Conservation (phyloP, 2,113 vertebrate species). For the Nycticebus coucang region DNA sequence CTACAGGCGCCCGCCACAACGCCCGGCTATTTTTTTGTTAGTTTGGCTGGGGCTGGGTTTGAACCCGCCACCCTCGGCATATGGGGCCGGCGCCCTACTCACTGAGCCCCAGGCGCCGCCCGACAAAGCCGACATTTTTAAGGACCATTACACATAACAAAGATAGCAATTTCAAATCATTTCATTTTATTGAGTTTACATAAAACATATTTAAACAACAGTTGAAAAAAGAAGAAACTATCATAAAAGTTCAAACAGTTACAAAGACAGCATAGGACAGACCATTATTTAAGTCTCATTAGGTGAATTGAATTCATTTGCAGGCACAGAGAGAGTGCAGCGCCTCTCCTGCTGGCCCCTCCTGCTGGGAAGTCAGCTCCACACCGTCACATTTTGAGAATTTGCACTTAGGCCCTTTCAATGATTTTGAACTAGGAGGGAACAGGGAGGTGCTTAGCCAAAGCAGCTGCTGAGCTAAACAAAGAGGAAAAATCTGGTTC, state of each 20-base stretch:
- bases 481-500: neutral
- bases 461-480: neutral
- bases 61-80: too few relatives aligned
- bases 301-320: neutral
- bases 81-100: too few relatives aligned
- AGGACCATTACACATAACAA: neutral
- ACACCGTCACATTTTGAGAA: neutral
- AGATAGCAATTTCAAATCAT: neutral
- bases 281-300: neutral
- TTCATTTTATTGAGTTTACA: slow-evolving; percentile 69
- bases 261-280: neutral
- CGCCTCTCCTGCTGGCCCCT: neutral
- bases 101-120: too few relatives aligned
- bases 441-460: neutral
- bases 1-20: too few relatives aligned
- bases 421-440: neutral
- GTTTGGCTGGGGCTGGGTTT: too few relatives aligned
- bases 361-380: neutral
- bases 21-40: too few relatives aligned
- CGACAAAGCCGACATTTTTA: neutral
- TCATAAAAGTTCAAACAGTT: neutral
- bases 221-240: neutral
- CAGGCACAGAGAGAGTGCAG: neutral
- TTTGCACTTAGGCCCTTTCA: neutral
- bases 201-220: slow-evolving; percentile 39